Evolutionary conservation across 2,113 vertebrate genomes (phyloP).

Genomic region (Oncorhynchus mykiss): DNA sequence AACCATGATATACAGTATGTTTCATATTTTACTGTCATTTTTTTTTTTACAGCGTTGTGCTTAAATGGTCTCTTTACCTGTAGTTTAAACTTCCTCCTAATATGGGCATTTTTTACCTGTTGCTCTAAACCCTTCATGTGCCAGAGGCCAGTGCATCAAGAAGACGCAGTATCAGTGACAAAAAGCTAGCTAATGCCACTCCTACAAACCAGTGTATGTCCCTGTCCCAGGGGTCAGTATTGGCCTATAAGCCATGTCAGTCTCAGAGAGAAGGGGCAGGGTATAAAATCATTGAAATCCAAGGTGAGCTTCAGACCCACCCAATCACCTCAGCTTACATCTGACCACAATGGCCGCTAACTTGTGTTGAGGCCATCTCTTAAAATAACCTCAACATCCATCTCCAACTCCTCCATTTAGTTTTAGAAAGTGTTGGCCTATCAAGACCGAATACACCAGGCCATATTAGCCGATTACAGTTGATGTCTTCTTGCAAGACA

Average conservation of each 20-base stretch:
- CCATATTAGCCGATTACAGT: background rate
- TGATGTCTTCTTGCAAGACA: background rate
- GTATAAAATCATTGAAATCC: background rate
- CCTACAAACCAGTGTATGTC: slow-evolving; percentile 72
- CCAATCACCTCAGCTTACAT: slow-evolving; percentile 29
- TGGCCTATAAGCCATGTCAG: slow-evolving; percentile 20
- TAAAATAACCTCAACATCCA: background rate
- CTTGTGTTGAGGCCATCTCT: slow-evolving; percentile 18
- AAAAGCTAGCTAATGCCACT: slow-evolving; percentile 49
- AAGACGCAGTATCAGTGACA: slow-evolving; percentile 56
- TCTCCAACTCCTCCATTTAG: background rate
- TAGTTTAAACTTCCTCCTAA: slow-evolving; percentile 31
- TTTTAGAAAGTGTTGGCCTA: background rate
- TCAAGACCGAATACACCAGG: background rate
- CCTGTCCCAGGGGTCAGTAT: slow-evolving; percentile 50
- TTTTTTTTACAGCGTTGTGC: slow-evolving; percentile 14
- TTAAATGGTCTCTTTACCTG: slow-evolving; percentile 18
- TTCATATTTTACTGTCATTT: slow-evolving; percentile 11
- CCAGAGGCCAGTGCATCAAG: slow-evolving; percentile 69
- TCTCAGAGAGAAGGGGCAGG: slow-evolving; percentile 20
- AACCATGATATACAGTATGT: background rate
- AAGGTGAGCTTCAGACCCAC: background rate
- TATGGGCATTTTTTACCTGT: slow-evolving; percentile 22
- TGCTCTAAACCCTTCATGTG: slow-evolving; percentile 56
- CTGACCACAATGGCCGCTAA: slow-evolving; percentile 20